Evolutionary conservation across 2,113 vertebrate genomes (phyloP).

Genomic region (Pluvianellus socialis): DNA sequence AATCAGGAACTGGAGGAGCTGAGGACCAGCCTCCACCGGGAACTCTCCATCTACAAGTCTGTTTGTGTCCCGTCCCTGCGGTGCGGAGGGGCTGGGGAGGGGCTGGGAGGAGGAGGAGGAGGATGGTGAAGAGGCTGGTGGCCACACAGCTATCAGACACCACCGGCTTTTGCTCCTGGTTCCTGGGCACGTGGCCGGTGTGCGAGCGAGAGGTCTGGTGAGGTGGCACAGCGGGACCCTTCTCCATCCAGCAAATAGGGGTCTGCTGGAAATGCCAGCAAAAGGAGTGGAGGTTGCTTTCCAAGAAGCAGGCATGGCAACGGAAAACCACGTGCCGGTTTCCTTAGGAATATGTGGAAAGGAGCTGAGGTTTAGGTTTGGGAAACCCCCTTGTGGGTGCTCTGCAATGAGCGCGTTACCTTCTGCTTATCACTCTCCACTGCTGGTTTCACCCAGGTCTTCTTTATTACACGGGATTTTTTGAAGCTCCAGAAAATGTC

Average conservation of each 20-base stretch:
- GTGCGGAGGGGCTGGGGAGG: background rate
- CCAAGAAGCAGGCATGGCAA: background rate
- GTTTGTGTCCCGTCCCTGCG: background rate
- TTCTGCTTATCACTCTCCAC: rapidly evolving
- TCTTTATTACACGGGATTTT: rapidly evolving
- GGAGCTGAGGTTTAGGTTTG: background rate
- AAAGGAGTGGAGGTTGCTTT: background rate
- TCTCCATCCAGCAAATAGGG: background rate
- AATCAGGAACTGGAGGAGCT: conserved; percentile 85
- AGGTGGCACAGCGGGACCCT: background rate
- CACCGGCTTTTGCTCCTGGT: background rate
- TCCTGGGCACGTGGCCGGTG: rapidly evolving
- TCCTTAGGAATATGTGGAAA: background rate
- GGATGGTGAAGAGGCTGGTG: background rate
- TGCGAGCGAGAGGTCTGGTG: background rate
- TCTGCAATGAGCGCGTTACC: rapidly evolving
- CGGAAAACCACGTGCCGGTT: background rate
- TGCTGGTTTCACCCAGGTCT: background rate
- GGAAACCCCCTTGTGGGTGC: background rate
- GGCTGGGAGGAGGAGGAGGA: background rate
- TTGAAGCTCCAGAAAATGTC: background rate
- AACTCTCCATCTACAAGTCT: conserved; percentile 87
- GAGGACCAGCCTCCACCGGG: conserved; percentile 78
- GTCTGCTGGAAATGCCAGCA: background rate
- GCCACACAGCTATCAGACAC: background rate